Base-by-base conservation (phyloP, 2,797 vertebrate species). In the Setipinna tenuifilis region DNA sequence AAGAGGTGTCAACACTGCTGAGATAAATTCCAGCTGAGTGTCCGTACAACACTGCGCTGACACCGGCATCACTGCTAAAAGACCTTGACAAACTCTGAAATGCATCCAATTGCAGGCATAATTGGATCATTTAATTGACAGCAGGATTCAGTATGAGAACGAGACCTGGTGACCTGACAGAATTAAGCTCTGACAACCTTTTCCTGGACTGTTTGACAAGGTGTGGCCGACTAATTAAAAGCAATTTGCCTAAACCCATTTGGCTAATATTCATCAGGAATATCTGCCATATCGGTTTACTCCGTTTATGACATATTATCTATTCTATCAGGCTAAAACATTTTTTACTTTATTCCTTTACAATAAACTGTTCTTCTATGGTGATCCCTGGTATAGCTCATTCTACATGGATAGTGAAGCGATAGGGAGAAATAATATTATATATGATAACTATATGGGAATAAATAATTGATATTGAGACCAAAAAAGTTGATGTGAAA, bases 51-150 rank as follows among this genome's bases (percentile, higher is more conserved):
- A 31, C 54, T 44, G 82, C 87, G 83, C 81, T 85, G 59, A 78
- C 83, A 88, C 61, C 88, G 85, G 84, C 88, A 68, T 93, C 91
- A 89, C 57, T 62, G 62, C 82, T 93, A 92, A 94, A 93, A 91
- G 88, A 91, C 93, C 92, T 91, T 94, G 92, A 94, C 91, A 93
- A 94, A 93, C 88, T 91, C 91, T 90, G 92, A 92, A 91, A 87
- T 85, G 85, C 89, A 85, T 89, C 91, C 89, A 93, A 92, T 90
- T 85, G 86, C 88, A 88, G 88, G 85, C 87, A 86, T 93, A 91
- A 94, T 92, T 92, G 88, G 90, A 92, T 91, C 89, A 91, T 88
- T 90, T 90, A 88, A 91, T 89, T 94, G 93, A 93, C 92, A 93
- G 92, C 92, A 92, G 88, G 90, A 90, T 91, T 90, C 88, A 88